These are phyloP conservation scores for Cyprinodon brontotheroides DNA, from an alignment of 2,113 vertebrate genomes.

Conservation along the genomic window DNA sequence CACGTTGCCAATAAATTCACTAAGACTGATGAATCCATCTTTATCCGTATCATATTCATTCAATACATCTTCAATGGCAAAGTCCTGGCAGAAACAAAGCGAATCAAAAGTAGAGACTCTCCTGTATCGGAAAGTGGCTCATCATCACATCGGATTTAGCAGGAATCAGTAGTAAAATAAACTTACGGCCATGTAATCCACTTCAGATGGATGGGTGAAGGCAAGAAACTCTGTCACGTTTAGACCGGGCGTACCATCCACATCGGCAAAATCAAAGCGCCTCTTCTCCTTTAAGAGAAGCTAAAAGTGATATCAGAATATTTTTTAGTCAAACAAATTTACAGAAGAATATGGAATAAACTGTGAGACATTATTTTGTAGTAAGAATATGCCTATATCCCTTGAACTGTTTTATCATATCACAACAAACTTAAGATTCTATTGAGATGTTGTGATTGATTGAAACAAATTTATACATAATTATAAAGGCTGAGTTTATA, in stretches of 20 bases:
- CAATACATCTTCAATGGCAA: slow-evolving; percentile 93
- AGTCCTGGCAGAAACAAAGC: slow-evolving; percentile 80
- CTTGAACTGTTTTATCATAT: not conserved
- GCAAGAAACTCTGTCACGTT: slow-evolving; percentile 90
- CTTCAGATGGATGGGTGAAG: slow-evolving; percentile 94
- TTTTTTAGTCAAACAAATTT: not conserved
- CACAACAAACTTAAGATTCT: not conserved
- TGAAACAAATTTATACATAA: not conserved
- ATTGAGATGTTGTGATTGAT: not conserved
- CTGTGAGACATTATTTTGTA: not conserved
- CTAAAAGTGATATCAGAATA: slow-evolving; percentile 64
- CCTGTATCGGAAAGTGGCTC: not conserved
- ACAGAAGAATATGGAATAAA: not conserved
- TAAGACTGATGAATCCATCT: slow-evolving; percentile 90
- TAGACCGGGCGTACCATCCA: slow-evolving; percentile 81
- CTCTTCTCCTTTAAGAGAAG: slow-evolving; percentile 93
- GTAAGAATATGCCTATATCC: not conserved
- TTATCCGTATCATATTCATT: slow-evolving; percentile 91
- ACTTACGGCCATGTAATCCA: slow-evolving; percentile 93
- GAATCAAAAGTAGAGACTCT: not conserved
- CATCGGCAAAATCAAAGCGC: slow-evolving; percentile 90
- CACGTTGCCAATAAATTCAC: slow-evolving; percentile 94
- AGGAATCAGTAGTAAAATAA: not conserved
- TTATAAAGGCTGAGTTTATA: not conserved
- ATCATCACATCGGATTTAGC: slow-evolving; percentile 18